Evolutionary conservation across 2,797 vertebrate species (phyloP), one percentile per base, ranked within the genome.

Genomic region (Nyctalus aviator): DNA sequence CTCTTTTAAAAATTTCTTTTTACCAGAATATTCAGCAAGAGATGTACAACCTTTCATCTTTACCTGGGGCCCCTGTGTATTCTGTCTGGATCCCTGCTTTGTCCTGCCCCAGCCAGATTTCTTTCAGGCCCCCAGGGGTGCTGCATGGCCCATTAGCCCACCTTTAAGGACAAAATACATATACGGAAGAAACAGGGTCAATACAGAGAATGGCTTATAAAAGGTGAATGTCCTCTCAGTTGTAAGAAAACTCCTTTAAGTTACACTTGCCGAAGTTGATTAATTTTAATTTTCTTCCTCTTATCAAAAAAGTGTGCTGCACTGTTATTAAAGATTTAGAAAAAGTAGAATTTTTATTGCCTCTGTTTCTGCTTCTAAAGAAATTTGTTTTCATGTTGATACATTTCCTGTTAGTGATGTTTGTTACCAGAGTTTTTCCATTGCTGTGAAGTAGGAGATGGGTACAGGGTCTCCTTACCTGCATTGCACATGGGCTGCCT

Each of bases 161-260:
- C 87, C 46, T 20, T 90, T 62, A 68, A 71, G 53, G 83, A 55
- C 57, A 59, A 93, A 59, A 41, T 57, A 87, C 73, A 90, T 17
- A 77, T 27, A n/a, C 41, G 53, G n/a, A 72, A 72, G 77, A 55
- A 81, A 30, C 8, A 10, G 8, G n/a, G 57, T 50, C 62, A 48
- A 18, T 14, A 53, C 21, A 64, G 59, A 75, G 64, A 73, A 55
- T 35, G 6, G 6, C 71, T 82, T 48, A 25, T 18, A 15, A 8
- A 69, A 78, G 9, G 57, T 64, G 25, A 15, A 35, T n/a, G 18
- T 78, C 75, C 21, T 91, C 64, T 53, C 10, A 6, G n/a, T 9
- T 30, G 27, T 68, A 50, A 25, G n/a, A 84, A 88, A 88, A 64
- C 55, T 72, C 20, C 41, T 78, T 82, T 71, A 59, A 84, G 84